Evolutionary conservation across 1,140 invertebrate species (phyloP).

Genomic region (Reticulitermes speratus): DNA sequence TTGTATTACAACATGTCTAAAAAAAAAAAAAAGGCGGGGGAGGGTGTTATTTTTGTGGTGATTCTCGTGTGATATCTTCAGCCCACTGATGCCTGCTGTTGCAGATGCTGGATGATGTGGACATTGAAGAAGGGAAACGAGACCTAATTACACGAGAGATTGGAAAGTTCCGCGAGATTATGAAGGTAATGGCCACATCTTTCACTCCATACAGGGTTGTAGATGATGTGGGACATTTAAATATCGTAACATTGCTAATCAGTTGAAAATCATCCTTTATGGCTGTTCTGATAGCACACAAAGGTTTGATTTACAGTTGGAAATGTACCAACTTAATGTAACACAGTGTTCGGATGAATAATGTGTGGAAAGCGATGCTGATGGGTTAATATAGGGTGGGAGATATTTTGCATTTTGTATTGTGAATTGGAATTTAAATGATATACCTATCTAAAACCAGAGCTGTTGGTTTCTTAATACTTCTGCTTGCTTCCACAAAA

Average conservation of each 20-base stretch:
- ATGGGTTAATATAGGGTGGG: neutral
- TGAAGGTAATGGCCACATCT: constrained; percentile 74
- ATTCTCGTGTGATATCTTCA: too few relatives aligned
- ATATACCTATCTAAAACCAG: neutral
- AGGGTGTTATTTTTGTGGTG: too few relatives aligned
- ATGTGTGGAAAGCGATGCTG: constrained; percentile 8
- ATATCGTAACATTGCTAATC: neutral
- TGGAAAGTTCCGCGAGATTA: constrained; percentile 93
- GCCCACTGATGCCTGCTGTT: neutral
- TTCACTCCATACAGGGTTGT: neutral
- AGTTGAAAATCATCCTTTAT: neutral
- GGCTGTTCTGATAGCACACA: neutral
- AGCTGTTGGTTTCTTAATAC: neutral
- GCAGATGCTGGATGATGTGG: constrained; percentile 65
- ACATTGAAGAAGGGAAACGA: constrained; percentile 93
- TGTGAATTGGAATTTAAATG: neutral
- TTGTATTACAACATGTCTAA: neutral
- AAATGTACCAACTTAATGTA: neutral
- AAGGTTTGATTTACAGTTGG: neutral
- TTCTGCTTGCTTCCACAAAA: neutral
- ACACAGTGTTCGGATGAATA: neutral
- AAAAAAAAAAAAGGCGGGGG: too few relatives aligned
- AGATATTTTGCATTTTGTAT: neutral
- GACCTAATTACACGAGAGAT: constrained; percentile 92
- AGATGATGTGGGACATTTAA: neutral